Evolutionary conservation across 53 echinoderm and acorn worm genomes (phyloP), one percentile per base, ranked within the genome.

Genomic region (Arbacia lixula): DNA sequence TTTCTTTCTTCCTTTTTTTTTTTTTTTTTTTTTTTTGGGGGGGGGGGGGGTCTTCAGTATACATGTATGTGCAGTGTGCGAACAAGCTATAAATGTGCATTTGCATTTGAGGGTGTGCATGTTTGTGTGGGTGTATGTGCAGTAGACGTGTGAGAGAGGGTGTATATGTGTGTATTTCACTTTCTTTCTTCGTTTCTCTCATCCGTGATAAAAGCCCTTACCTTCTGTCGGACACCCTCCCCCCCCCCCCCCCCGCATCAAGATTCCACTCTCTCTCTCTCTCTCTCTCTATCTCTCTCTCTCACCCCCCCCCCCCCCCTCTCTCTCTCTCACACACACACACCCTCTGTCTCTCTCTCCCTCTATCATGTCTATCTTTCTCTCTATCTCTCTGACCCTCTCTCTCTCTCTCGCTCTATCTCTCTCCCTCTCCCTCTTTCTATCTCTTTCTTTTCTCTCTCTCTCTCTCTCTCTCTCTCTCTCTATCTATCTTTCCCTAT

Each of bases 251-350:
- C 54, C 3, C 54, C 54, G 19, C 54, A 8, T 54, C 9, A 24
- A 3, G n/a, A 54, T 43, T 43, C 37, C 36, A 31, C 62, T 20
- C 29, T 25, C 65, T 83, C 26, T 66, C 34, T 41, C 83, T 64
- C 34, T 36, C 58, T 57, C 58, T 57, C 58, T 57, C n/a, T 57
- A 25, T 57, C n/a, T 57, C 6, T 17, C 58, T 57, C 39, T 61
- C 82, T 20, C 38, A 14, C 82, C 62, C 41, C 40, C 61, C 2
- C 40, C 81, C 40, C 6, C 2, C n/a, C 58, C 26, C 58, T 25
- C 26, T 17, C 24, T 57, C 2, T 21, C 2, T 17, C n/a, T 57
- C 42, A 41, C 49, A 40, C 29, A 32, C 24, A 21, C 16, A 32
- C 2, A 5, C 14, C 22, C 12, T 64, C 58, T 57, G 20, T 57